A percentile compares a stretch with the other conserved stretches of the same genome.
phyloP scores from a whole-genome alignment of 2,113 vertebrate genomes.

The Eretmochelys imbricata region DNA sequence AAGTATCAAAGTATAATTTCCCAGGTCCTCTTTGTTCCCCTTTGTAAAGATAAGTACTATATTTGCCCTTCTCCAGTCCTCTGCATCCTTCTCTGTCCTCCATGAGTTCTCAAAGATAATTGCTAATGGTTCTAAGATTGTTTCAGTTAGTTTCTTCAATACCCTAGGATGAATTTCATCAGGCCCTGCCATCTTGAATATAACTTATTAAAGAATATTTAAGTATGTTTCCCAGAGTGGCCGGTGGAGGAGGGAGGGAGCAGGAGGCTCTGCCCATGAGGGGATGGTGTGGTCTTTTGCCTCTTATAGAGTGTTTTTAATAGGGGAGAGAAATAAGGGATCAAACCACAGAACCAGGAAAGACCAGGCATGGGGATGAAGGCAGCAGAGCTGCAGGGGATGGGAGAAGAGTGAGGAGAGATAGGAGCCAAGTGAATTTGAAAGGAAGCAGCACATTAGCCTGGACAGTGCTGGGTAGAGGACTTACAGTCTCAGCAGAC shows the following conservation, averaged over 20 bases:
- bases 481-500: conserved; percentile 52
- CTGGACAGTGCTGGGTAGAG: not conserved
- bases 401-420: not conserved
- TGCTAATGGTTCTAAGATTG: not conserved
- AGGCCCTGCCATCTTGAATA: not conserved
- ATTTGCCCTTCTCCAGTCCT: not conserved
- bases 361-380: not conserved
- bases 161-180: not conserved
- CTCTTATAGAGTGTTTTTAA: not conserved
- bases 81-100: not conserved
- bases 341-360: not conserved
- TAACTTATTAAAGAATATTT: too few relatives aligned
- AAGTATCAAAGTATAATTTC: not conserved
- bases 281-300: not conserved
- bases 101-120: not conserved
- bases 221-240: not conserved
- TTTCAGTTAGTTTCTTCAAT: not conserved
- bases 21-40: not conserved
- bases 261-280: not conserved
- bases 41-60: not conserved
- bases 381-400: not conserved
- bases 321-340: not conserved
- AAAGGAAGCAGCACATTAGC: not conserved
- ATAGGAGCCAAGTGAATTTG: not conserved
- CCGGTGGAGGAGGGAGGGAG: not conserved